Conservation (phyloP, 2,888 invertebrate species). For the Melieria crassipennis region DNA sequence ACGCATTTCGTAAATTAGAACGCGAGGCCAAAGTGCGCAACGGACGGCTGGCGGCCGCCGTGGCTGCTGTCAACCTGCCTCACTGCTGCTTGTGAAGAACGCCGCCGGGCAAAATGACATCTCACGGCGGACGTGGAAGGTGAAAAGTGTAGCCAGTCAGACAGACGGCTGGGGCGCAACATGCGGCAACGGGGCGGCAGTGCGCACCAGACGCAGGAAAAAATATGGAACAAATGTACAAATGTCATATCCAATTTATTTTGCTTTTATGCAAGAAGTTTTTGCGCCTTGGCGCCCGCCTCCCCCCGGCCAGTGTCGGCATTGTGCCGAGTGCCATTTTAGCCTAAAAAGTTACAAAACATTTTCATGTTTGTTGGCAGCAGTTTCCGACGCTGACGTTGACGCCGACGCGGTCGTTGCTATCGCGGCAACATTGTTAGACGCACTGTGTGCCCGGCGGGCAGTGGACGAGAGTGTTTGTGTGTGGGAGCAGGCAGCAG, state of each 20-base stretch:
- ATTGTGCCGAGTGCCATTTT: background rate
- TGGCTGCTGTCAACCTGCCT: background rate
- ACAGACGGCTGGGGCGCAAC: too few species aligned
- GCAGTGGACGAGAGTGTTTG: too few species aligned
- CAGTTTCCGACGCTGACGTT: background rate
- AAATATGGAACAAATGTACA: slow-evolving; percentile 38
- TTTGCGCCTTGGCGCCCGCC: background rate
- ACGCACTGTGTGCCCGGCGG: too few species aligned
- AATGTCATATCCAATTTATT: slow-evolving; percentile 40
- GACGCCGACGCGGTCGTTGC: too few species aligned
- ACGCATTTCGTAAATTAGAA: slow-evolving; percentile 37
- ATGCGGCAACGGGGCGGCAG: too few species aligned
- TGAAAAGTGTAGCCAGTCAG: slow-evolving; percentile 5
- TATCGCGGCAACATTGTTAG: too few species aligned
- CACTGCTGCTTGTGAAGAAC: background rate
- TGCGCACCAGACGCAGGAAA: background rate
- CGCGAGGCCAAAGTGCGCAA: background rate
- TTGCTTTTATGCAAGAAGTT: background rate
- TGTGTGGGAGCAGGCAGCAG: too few species aligned
- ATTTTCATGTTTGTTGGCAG: background rate
- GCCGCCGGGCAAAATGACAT: slow-evolving; percentile 15
- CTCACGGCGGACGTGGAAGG: slow-evolving; percentile 9
- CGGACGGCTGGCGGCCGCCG: background rate
- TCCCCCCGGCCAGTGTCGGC: background rate
- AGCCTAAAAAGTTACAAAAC: slow-evolving; percentile 5